Percentiles rank a stretch among this genome's conserved stretches.
phyloP scores from a whole-genome alignment of 2,797 vertebrate species.

The Crocidura indochinensis region DNA sequence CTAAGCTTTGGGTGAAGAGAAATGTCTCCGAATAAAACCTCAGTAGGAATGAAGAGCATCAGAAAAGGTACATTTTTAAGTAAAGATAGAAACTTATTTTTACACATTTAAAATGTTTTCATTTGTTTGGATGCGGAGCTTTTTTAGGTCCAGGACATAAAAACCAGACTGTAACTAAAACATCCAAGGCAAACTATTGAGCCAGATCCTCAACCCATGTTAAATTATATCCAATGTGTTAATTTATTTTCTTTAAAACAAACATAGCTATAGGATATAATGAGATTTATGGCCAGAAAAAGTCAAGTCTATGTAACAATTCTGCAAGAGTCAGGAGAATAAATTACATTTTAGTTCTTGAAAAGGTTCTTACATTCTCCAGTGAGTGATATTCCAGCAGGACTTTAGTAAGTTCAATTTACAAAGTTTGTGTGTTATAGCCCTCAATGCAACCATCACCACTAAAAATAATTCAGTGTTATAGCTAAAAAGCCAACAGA shows the following conservation, averaged over 20 bases:
- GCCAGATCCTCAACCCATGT: no score
- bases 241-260: not conserved
- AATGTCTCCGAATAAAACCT: not conserved
- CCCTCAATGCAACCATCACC: not conserved
- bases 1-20: not conserved
- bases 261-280: not conserved
- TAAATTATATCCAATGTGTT: no score
- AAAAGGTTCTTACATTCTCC: not conserved
- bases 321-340: not conserved
- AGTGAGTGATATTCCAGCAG: not conserved
- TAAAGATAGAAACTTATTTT: conserved; percentile 3
- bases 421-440: conserved; percentile 21
- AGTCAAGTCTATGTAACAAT: conserved; percentile 6
- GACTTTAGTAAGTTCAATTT: not conserved
- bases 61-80: not conserved
- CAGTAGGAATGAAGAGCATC: not conserved
- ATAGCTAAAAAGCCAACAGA: not conserved
- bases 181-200: not conserved
- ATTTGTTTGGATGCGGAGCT: not conserved
- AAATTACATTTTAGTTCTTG: conserved; percentile 7
- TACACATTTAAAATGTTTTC: not conserved
- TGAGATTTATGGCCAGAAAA: not conserved
- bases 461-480: conserved; percentile 14
- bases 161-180: not conserved
- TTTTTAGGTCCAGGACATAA: not conserved